These are phyloP conservation scores for Drosophila nasuta DNA, from an alignment of 1,140 invertebrate genomes.

Conservation along the genomic window DNA sequence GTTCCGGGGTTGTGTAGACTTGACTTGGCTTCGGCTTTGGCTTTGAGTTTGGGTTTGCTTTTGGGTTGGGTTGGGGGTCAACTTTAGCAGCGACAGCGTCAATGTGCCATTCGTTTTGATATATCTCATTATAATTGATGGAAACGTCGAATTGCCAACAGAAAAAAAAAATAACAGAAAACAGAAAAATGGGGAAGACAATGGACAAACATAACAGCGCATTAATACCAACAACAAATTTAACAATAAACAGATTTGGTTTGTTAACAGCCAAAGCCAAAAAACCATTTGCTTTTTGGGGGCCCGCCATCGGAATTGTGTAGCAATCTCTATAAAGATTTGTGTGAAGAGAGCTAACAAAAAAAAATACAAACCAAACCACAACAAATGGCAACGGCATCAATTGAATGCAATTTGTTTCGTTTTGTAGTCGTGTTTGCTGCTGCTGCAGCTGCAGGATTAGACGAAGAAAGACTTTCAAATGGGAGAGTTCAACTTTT, in stretches of 20 bases:
- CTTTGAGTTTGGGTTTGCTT: too few species aligned
- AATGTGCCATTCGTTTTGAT: conserved; percentile 69
- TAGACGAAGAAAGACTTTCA: conserved; percentile 19
- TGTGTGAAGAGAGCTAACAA: conserved; percentile 24
- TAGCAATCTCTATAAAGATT: conserved; percentile 51
- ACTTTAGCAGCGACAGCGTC: conserved; percentile 27
- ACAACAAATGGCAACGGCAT: conserved; percentile 53
- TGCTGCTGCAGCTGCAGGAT: conserved; percentile 44
- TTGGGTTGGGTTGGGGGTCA: conserved; percentile 34
- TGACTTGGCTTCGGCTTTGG: not conserved
- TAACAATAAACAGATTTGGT: conserved; percentile 72
- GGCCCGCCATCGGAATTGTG: conserved; percentile 51
- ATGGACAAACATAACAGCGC: conserved; percentile 48
- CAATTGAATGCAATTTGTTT: conserved; percentile 63
- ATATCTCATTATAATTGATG: conserved; percentile 81
- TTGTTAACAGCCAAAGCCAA: conserved; percentile 65
- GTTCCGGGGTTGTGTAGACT: conserved; percentile 27
- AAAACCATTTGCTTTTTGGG: conserved; percentile 60
- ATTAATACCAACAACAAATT: conserved; percentile 39
- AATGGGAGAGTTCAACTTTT: conserved; percentile 17
- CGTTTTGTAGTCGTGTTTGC: conserved; percentile 40
- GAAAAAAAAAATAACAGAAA: conserved; percentile 27
- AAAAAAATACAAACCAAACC: conserved; percentile 35
- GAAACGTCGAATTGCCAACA: conserved; percentile 56
- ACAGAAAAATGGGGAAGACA: conserved; percentile 30